Conservation (phyloP, 1,140 invertebrate species). For the Bombus superbus region DNA sequence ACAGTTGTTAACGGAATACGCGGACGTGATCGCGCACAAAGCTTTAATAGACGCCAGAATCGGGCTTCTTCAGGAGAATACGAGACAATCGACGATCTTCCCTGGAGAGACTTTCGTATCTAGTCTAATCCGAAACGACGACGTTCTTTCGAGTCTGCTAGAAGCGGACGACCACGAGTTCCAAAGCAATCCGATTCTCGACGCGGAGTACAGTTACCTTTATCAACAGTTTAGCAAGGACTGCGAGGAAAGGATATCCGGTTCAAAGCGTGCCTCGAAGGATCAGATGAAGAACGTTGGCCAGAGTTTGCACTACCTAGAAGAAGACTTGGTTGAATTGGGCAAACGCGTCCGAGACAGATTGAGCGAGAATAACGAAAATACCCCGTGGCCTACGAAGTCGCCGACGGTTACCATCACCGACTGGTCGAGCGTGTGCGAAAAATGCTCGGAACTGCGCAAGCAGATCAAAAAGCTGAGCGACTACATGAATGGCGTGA, state of each 20-base stretch:
- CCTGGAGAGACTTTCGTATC: conserved; percentile 72
- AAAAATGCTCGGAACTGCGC: conserved; percentile 78
- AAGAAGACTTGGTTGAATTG: conserved; percentile 72
- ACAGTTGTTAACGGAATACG: conserved; percentile 86
- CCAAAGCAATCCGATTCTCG: conserved; percentile 81
- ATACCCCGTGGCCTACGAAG: conserved; percentile 34
- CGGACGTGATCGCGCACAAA: conserved; percentile 90
- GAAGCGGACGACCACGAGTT: conserved; percentile 72
- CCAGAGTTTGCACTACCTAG: conserved; percentile 68
- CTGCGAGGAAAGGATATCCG: conserved; percentile 76
- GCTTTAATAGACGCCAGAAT: conserved; percentile 89
- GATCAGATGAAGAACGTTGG: conserved; percentile 72
- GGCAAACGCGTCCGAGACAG: conserved; percentile 65
- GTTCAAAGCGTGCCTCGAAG: conserved; percentile 60
- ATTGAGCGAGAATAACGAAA: conserved; percentile 42
- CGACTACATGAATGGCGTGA: conserved; percentile 82
- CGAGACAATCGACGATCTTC: conserved; percentile 45
- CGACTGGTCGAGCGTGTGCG: conserved; percentile 73
- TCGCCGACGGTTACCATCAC: conserved; percentile 28
- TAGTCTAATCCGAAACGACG: conserved; percentile 77
- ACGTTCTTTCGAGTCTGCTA: conserved; percentile 69
- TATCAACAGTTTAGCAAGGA: conserved; percentile 85
- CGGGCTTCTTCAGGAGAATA: conserved; percentile 81
- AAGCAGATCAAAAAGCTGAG: conserved; percentile 83
- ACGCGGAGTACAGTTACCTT: conserved; percentile 85